These are phyloP conservation scores for Drosophila auraria DNA, from an alignment of 1,140 invertebrate genomes.

Conservation along the genomic window DNA sequence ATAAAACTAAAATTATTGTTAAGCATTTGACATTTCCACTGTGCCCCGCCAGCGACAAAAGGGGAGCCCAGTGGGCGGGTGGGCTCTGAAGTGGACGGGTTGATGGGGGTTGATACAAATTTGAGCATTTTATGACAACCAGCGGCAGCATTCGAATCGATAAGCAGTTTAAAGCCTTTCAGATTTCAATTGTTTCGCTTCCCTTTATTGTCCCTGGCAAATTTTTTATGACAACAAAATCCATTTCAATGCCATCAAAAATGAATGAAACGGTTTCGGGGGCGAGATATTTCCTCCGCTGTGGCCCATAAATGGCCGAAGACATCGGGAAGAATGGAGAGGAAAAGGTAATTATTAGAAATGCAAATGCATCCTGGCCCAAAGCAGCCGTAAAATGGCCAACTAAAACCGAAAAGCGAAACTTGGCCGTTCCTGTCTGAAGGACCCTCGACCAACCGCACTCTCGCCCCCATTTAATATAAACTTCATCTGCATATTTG, in stretches of 20 bases:
- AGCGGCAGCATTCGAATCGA: constrained; percentile 68
- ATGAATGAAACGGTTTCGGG: constrained; percentile 48
- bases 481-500: constrained; percentile 55
- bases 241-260: constrained; percentile 65
- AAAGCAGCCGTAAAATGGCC: constrained; percentile 43
- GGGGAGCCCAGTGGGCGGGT: not conserved
- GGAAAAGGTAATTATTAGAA: constrained; percentile 54
- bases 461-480: constrained; percentile 7
- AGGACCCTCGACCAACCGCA: not conserved
- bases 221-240: constrained; percentile 71
- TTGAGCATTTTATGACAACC: constrained; percentile 70
- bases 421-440: constrained; percentile 4
- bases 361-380: constrained; percentile 59
- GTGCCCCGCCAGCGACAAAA: constrained; percentile 3
- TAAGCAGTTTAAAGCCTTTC: constrained; percentile 72
- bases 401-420: constrained; percentile 32
- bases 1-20: not conserved
- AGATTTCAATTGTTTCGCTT: constrained; percentile 74
- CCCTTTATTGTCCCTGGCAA: constrained; percentile 57
- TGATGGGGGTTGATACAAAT: constrained; percentile 33
- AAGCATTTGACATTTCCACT: not conserved
- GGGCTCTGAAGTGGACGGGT: not conserved
- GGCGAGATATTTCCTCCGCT: constrained; percentile 1
- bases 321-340: not conserved
- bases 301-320: constrained; percentile 33